Evolutionary conservation across 1,140 invertebrate species (phyloP), one percentile per base, ranked within the genome.

Genomic region (Drepana arcuata): DNA sequence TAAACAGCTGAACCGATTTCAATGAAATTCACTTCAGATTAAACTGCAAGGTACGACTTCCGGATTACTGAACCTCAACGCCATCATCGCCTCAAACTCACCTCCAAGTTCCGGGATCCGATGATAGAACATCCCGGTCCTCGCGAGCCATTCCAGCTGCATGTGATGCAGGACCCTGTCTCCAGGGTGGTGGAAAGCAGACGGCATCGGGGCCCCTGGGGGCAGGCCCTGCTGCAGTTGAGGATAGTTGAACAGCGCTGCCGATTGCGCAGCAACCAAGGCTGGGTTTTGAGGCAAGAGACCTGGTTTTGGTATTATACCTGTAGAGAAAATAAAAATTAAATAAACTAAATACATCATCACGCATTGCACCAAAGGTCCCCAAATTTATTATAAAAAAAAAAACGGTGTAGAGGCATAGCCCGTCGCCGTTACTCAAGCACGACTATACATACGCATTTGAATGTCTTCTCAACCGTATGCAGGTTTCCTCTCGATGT

Each of bases 71-170:
- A n/a, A n/a, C n/a, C n/a, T n/a, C n/a, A n/a, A n/a, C n/a, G n/a
- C n/a, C n/a, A n/a, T n/a, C n/a, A n/a, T n/a, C n/a, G n/a, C n/a
- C n/a, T n/a, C n/a, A n/a, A n/a, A 59, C 70, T 67, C 15, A 83
- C 79, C 82, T 86, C 93, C 84, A 37, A 89, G 56, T 43, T 89
- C 90, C 3, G 92, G 92, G 51, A 95, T 85, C 58, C 92, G 85
- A 31, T 92, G 92, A 63, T 94, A 94, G 29, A 94, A 87, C 92
- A 95, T 94, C 7, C 92, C 92, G 7, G 92, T 92, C 47, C 92
- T 88, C 1, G 93, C 92, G 16, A 95, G 75, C 89, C 93, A 94
- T 74, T 95, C 92, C 24, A 94, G 84, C 60, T 94, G 92, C 71
- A 94, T 88, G 57, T 93, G 92, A 53, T 94, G 92, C 25, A 93